Evolutionary conservation across 2,113 vertebrate genomes (phyloP), one percentile per base, ranked within the genome.

Genomic region (Camelus dromedarius): DNA sequence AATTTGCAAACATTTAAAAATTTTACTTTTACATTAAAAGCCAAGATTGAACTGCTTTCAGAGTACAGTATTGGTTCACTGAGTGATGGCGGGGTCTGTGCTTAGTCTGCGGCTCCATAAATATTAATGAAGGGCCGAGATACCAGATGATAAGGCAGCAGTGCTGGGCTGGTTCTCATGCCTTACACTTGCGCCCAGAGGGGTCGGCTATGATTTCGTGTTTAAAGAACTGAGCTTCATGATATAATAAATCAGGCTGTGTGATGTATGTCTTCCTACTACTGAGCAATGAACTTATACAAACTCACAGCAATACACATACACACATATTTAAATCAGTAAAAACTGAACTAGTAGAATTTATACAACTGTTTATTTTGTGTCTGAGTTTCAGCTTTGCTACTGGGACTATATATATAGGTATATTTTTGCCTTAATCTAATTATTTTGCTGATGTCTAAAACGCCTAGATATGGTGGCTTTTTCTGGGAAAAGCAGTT

Each of bases 101-200:
- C 56, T 64, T 83, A 90, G 19, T 77, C 88, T 76, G n/a, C 30
- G 75, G 38, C n/a, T 24, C 81, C 56, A 79, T 83, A 97, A 97
- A 87, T 93, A 94, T 96, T 93, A 89, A 85, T 48, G 64, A 94
- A 96, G 38, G 52, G 42, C n/a, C 50, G 64, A 83, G 92, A 96
- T 86, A 91, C 66, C 24, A 85, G 42, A 77, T 42, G 83, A 77
- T 73, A 84, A 58, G 5, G 8, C 32, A n/a, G 32, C 12, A 5
- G 16, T 60, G 70, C 90, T 79, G 72, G 79, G 42, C 62, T 89
- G n/a, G 81, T 95, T 96, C 96, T 84, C 91, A 93, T 15, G 81
- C 80, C 18, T 96, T 70, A 4, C 18, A 46, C 72, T 67, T 86
- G 50, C 7, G 80, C 24, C 67, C 79, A 10, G 76, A 86, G 62